phyloP scores from a whole-genome alignment of 2,797 vertebrate genomes.

The Perodicticus potto region DNA sequence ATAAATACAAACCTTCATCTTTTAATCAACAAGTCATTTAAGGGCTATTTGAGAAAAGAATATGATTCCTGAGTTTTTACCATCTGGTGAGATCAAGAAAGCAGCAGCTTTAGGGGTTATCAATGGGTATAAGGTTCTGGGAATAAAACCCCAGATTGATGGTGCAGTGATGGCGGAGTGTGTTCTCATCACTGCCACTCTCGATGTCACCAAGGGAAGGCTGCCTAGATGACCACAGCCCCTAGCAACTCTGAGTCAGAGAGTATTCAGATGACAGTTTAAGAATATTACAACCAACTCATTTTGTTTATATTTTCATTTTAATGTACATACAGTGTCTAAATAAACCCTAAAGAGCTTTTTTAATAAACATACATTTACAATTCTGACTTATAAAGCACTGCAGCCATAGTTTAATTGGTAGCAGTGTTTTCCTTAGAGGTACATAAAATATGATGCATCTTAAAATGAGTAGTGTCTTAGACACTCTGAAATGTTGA shows the following conservation, averaged over 20 bases:
- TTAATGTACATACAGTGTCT: background rate
- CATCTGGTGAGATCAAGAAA: constrained; percentile 31
- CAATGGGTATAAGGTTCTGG: background rate
- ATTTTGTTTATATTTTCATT: constrained; percentile 64
- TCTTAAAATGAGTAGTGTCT: constrained; percentile 58
- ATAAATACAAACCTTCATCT: background rate
- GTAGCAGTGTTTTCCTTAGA: constrained; percentile 17
- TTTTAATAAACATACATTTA: constrained; percentile 43
- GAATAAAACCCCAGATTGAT: background rate
- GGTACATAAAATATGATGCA: background rate
- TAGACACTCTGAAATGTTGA: background rate
- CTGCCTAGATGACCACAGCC: background rate
- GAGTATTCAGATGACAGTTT: background rate
- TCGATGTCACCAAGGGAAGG: background rate
- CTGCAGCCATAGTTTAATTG: constrained; percentile 46
- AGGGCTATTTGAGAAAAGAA: background rate
- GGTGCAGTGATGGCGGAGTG: background rate
- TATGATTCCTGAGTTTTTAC: background rate
- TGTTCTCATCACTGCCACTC: too few species aligned
- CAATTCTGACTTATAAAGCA: constrained; percentile 49
- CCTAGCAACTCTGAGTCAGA: background rate
- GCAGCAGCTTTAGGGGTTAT: background rate
- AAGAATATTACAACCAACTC: background rate
- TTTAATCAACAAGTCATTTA: background rate
- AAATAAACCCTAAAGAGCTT: constrained; percentile 25